Conservation (phyloP, 2,797 vertebrate genomes). For the Hoplostethus atlanticus region DNA sequence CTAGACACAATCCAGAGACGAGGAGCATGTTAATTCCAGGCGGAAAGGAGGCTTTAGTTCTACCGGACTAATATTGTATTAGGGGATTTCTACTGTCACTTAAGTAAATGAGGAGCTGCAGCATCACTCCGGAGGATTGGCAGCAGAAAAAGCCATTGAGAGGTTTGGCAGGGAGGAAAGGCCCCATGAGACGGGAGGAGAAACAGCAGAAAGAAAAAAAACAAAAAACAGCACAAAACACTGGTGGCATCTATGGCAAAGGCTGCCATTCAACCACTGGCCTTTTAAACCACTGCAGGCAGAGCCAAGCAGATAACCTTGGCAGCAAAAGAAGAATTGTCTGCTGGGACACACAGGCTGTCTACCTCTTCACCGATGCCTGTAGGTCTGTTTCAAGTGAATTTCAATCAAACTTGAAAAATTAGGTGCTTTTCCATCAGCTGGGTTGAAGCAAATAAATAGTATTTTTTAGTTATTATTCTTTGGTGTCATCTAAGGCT, state of each 20-base stretch:
- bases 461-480: too few relatives aligned
- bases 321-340: slow-evolving; percentile 13
- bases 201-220: slow-evolving; percentile 57
- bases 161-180: slow-evolving; percentile 27
- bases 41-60: too few relatives aligned
- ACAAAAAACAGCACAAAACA: slow-evolving; percentile 16
- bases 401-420: too few relatives aligned
- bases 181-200: slow-evolving; percentile 45
- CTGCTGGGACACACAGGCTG: slow-evolving; percentile 37
- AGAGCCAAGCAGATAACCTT: slow-evolving; percentile 54
- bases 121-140: slow-evolving; percentile 28
- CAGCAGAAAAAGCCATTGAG: slow-evolving; percentile 24
- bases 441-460: too few relatives aligned
- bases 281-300: slow-evolving; percentile 44
- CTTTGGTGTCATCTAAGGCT: too few relatives aligned
- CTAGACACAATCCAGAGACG: too few relatives aligned
- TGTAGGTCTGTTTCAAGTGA: slow-evolving; percentile 24
- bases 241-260: slow-evolving; percentile 44
- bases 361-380: slow-evolving; percentile 40
- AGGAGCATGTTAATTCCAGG: too few relatives aligned
- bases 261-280: slow-evolving; percentile 56
- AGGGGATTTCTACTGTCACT: background rate
- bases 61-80: background rate
- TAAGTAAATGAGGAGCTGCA: slow-evolving; percentile 20
- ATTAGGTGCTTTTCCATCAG: too few relatives aligned